Evolutionary conservation across 2,113 vertebrate species (phyloP).

Genomic region (Canis aureus): DNA sequence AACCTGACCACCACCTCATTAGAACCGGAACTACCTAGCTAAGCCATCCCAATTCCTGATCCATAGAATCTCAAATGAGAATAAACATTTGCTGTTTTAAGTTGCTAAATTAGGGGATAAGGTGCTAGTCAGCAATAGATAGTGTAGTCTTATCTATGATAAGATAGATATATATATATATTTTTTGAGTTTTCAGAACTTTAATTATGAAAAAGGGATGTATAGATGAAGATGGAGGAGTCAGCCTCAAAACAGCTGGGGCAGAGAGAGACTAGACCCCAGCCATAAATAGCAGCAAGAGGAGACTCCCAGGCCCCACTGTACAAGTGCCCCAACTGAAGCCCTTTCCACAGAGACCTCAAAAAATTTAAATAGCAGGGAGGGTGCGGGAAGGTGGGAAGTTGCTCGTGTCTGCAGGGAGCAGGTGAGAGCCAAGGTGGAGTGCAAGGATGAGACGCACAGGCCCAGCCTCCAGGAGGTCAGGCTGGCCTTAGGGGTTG

Average conservation of each 20-base stretch:
- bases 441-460: not conserved
- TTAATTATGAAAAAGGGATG: constrained; percentile 83
- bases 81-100: not conserved
- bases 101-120: not conserved
- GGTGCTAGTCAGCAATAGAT: not conserved
- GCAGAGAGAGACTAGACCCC: not conserved
- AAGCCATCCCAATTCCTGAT: not conserved
- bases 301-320: not conserved
- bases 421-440: not conserved
- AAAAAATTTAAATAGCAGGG: constrained; percentile 87
- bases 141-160: too few relatives aligned
- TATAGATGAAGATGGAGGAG: not conserved
- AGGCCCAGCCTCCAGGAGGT: not conserved
- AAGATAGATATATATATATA: too few relatives aligned
- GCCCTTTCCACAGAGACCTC: constrained; percentile 60
- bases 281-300: not conserved
- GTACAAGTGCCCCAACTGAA: not conserved
- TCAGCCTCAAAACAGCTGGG: constrained; percentile 65
- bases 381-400: not conserved
- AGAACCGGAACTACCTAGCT: not conserved
- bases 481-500: constrained; percentile 83
- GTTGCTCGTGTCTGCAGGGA: not conserved
- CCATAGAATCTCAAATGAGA: not conserved
- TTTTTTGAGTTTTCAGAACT: constrained; percentile 53
- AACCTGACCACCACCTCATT: not conserved